Percentiles rank a stretch among this genome's conserved stretches.
These are phyloP conservation scores for Listronotus oregonensis DNA, from an alignment of 1,140 invertebrate genomes.

Conservation along the genomic window DNA sequence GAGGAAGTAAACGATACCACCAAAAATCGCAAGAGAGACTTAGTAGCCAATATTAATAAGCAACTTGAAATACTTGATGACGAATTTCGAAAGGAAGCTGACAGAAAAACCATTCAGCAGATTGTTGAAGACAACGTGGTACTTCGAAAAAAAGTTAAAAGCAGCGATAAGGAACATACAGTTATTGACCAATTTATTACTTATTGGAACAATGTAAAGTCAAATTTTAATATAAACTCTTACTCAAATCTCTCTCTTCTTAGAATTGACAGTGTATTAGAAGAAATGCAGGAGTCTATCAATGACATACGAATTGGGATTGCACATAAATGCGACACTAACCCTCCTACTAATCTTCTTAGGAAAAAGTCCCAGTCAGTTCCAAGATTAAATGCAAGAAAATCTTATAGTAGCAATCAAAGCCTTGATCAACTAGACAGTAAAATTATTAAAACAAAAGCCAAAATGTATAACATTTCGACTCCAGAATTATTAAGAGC, in stretches of 20 bases:
- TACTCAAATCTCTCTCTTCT: conserved; percentile 31
- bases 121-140: conserved; percentile 34
- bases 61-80: not conserved
- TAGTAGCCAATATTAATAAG: conserved; percentile 10
- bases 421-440: conserved; percentile 15
- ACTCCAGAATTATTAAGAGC: conserved; percentile 5
- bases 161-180: conserved; percentile 30
- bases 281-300: conserved; percentile 34
- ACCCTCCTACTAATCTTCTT: conserved; percentile 19
- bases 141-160: conserved; percentile 28
- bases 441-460: conserved; percentile 32
- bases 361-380: conserved; percentile 31
- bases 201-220: conserved; percentile 32
- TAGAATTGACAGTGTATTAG: conserved; percentile 25
- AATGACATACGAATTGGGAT: conserved; percentile 22
- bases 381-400: conserved; percentile 23
- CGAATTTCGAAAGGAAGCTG: not conserved
- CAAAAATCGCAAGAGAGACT: conserved; percentile 18
- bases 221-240: conserved; percentile 26
- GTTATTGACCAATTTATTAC: conserved; percentile 31
- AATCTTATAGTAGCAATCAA: conserved; percentile 14
- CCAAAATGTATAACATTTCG: conserved; percentile 24
- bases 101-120: conserved; percentile 22
- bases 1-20: conserved; percentile 21
- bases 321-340: conserved; percentile 24